Evolutionary conservation across 2,888 invertebrate species (phyloP).

Genomic region (Bedellia somnulentella): DNA sequence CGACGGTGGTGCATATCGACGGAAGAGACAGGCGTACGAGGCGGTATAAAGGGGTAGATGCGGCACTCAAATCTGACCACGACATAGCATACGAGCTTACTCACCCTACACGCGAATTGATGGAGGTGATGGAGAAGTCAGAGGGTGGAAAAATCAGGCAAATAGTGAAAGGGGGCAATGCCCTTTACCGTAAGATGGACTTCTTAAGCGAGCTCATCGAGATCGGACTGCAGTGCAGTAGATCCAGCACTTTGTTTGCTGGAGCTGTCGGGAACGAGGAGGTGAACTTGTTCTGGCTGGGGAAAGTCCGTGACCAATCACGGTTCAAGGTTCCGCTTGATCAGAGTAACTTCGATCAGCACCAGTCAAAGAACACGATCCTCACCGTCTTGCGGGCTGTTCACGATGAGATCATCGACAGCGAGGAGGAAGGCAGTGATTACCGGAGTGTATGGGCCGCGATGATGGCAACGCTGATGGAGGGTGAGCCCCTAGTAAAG

Average conservation of each 20-base stretch:
- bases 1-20: background rate
- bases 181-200: constrained; percentile 1
- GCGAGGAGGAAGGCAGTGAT: too few relatives aligned
- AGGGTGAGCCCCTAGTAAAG: too few relatives aligned
- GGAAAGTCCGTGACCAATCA: background rate
- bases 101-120: background rate
- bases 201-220: background rate
- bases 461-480: too few relatives aligned
- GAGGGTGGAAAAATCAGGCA: background rate
- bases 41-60: constrained; percentile 1
- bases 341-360: background rate
- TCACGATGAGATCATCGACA: too few relatives aligned
- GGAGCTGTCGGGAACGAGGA: background rate
- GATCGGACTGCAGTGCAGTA: background rate
- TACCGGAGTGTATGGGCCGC: too few relatives aligned
- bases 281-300: background rate
- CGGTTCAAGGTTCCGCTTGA: background rate
- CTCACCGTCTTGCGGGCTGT: too few relatives aligned
- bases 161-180: background rate
- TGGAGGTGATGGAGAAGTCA: background rate
- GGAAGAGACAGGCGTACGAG: background rate
- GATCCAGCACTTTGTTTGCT: background rate
- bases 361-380: constrained; percentile 1
- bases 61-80: background rate
- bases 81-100: background rate